phyloP scores from a whole-genome alignment of 2,113 vertebrate genomes.

The Myodes glareolus region DNA sequence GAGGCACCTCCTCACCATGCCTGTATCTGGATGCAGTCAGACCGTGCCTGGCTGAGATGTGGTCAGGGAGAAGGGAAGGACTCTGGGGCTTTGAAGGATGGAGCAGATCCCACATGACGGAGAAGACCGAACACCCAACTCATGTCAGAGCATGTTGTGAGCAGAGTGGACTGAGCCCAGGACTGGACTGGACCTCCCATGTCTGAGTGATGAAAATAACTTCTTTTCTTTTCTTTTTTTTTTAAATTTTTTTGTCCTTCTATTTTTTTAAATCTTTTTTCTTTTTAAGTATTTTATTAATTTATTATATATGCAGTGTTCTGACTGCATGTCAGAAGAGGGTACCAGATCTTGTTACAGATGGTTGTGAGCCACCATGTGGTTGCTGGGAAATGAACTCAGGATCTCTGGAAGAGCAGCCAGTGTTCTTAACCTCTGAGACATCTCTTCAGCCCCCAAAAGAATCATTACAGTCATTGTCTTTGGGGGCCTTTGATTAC shows the following conservation, averaged over 20 bases:
- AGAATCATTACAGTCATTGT: not conserved
- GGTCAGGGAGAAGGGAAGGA: not conserved
- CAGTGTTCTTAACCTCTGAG: too few relatives aligned
- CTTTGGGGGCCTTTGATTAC: not conserved
- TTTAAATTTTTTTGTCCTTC: too few relatives aligned
- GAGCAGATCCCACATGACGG: not conserved
- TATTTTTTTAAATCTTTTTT: too few relatives aligned
- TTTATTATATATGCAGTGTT: too few relatives aligned
- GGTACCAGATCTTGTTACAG: too few relatives aligned
- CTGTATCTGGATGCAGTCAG: not conserved
- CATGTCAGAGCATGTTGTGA: too few relatives aligned
- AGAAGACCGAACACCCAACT: not conserved
- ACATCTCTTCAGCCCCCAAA: not conserved
- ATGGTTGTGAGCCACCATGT: too few relatives aligned
- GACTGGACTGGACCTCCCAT: not conserved
- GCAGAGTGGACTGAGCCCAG: not conserved
- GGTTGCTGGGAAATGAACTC: too few relatives aligned
- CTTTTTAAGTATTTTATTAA: too few relatives aligned
- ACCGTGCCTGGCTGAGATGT: not conserved
- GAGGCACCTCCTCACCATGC: not conserved
- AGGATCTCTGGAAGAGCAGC: too few relatives aligned
- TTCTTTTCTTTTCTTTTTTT: not conserved
- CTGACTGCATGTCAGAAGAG: too few relatives aligned
- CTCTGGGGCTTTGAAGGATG: not conserved
- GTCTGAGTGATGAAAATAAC: not conserved